Percentiles rank a stretch among this genome's conserved stretches.
phyloP scores from a whole-genome alignment of 2,888 invertebrate genomes.

The Caenorhabditis afra region DNA sequence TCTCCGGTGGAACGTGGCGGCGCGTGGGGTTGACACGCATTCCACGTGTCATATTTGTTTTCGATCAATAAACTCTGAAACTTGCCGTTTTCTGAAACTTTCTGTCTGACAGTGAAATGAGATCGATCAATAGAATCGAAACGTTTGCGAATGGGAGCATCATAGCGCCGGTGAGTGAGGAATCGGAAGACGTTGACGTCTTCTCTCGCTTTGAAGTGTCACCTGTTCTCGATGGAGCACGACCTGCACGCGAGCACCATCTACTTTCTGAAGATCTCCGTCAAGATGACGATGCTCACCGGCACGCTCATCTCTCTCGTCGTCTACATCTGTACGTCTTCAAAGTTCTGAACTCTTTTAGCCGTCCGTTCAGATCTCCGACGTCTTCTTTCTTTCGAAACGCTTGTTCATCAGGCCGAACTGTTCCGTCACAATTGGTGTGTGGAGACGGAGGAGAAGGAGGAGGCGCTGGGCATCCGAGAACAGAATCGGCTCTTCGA shows the following conservation, averaged over 20 bases:
- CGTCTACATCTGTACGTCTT: slow-evolving; percentile 34
- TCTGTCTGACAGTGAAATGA: slow-evolving; percentile 29
- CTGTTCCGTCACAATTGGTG: slow-evolving; percentile 52
- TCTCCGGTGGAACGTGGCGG: slow-evolving; percentile 19
- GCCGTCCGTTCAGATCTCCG: slow-evolving; percentile 31
- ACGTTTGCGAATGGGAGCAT: slow-evolving; percentile 37
- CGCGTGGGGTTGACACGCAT: slow-evolving; percentile 18
- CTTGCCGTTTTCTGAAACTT: background rate
- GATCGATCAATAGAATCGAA: slow-evolving; percentile 44
- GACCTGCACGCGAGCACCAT: slow-evolving; percentile 34
- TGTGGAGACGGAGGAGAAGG: slow-evolving; percentile 33
- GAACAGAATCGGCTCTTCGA: slow-evolving; percentile 35
- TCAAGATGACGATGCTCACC: slow-evolving; percentile 34
- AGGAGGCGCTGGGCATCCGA: slow-evolving; percentile 18
- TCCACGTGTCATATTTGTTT: slow-evolving; percentile 4
- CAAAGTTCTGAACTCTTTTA: slow-evolving; percentile 6
- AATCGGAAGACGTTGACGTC: too few species aligned
- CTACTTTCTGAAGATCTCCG: slow-evolving; percentile 20
- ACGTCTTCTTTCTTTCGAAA: slow-evolving; percentile 28
- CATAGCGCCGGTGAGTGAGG: slow-evolving; percentile 34
- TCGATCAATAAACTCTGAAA: background rate
- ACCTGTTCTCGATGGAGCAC: slow-evolving; percentile 34
- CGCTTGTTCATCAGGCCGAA: slow-evolving; percentile 38
- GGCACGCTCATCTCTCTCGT: slow-evolving; percentile 31
- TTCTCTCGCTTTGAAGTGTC: slow-evolving; percentile 35